phyloP scores from a whole-genome alignment of 1,140 invertebrate genomes.

The Ruditapes philippinarum region DNA sequence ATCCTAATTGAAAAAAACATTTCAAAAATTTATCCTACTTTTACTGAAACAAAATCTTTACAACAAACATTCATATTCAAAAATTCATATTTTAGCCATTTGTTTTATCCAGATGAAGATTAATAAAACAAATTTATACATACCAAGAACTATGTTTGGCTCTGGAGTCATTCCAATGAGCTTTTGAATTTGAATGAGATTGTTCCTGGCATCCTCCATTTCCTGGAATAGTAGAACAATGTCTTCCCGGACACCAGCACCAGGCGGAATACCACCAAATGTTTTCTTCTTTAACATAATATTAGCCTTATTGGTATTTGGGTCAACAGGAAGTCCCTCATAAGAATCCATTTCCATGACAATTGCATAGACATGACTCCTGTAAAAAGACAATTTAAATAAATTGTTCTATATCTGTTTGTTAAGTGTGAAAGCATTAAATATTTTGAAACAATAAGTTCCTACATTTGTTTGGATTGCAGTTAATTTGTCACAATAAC shows the following conservation, averaged over 20 bases:
- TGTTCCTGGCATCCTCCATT: constrained; percentile 85
- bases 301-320: constrained; percentile 82
- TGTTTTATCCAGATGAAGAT: no score
- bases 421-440: no score
- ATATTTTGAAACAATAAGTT: no score
- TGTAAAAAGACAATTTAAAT: constrained; percentile 67
- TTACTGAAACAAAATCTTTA: no score
- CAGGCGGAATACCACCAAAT: constrained; percentile 85
- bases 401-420: no score
- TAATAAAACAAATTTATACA: no score
- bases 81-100: no score
- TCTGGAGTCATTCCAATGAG: constrained; percentile 82
- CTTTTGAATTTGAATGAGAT: constrained; percentile 81
- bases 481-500: no score
- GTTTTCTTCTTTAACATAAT: constrained; percentile 85
- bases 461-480: no score
- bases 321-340: constrained; percentile 78
- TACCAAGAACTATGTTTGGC: constrained; percentile 76
- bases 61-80: no score
- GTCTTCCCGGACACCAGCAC: constrained; percentile 85
- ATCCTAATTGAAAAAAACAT: no score
- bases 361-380: constrained; percentile 86
- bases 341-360: constrained; percentile 86
- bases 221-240: constrained; percentile 86
- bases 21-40: no score